These are phyloP conservation scores for Diadema setosum DNA, from an alignment of 35 echinoderm and acorn worm genomes.

Conservation along the genomic window DNA sequence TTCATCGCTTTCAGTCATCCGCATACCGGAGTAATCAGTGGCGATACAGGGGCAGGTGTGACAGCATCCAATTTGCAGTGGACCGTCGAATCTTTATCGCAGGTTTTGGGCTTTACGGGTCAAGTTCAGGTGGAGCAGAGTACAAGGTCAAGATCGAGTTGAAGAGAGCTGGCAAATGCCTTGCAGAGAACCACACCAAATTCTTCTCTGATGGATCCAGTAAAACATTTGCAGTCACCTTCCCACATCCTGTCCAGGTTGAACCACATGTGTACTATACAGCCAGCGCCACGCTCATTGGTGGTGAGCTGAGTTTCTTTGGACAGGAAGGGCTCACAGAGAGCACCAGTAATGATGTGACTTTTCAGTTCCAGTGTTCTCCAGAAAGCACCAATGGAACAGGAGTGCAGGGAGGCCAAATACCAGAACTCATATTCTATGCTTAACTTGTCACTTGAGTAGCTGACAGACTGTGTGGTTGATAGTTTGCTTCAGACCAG, in stretches of 20 bases:
- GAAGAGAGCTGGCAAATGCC: constrained; percentile 76
- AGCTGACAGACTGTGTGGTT: no score
- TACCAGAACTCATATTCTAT: constrained; percentile 99
- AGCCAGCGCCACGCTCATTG: constrained; percentile 86
- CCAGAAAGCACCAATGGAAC: constrained; percentile 99
- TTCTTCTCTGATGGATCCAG: constrained; percentile 96
- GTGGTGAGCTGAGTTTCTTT: constrained; percentile 94
- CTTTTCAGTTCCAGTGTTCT: constrained; percentile 97
- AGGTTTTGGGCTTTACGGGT: constrained; percentile 91
- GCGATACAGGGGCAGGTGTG: constrained; percentile 92
- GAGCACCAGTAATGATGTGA: constrained; percentile 67
- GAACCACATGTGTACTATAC: constrained; percentile 94
- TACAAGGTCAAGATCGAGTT: constrained; percentile 87
- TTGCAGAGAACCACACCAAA: constrained; percentile 83
- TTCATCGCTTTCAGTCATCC: constrained; percentile 96
- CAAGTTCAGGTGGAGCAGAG: constrained; percentile 78
- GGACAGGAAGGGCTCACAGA: constrained; percentile 98
- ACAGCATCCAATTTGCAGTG: constrained; percentile 99
- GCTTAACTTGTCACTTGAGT: no score
- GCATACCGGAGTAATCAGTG: constrained; percentile 97
- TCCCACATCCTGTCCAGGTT: constrained; percentile 90
- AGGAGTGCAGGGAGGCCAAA: constrained; percentile 96
- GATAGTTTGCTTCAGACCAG: no score
- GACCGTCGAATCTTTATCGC: constrained; percentile 96
- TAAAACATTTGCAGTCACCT: constrained; percentile 85